Evolutionary conservation across 2,797 vertebrate species (phyloP).

Genomic region (Darevskia nairensis): DNA sequence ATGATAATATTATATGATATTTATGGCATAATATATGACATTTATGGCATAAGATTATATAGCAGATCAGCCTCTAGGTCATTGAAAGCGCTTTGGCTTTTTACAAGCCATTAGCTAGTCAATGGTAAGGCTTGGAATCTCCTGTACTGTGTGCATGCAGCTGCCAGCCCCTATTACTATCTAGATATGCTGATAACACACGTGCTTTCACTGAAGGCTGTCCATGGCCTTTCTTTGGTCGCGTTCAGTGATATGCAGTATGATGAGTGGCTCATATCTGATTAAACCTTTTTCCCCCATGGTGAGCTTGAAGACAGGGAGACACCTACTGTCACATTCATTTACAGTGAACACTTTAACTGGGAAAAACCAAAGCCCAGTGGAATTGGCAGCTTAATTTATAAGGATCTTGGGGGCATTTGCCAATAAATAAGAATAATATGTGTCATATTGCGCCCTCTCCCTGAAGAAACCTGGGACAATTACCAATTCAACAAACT

Average conservation of each 20-base stretch:
- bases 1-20: background rate
- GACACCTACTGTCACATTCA: conserved; percentile 20
- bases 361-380: conserved; percentile 45
- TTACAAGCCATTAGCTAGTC: conserved; percentile 11
- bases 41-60: background rate
- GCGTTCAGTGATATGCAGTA: background rate
- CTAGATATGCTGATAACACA: background rate
- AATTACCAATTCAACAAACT: conserved; percentile 42
- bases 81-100: conserved; percentile 10
- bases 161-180: conserved; percentile 4
- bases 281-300: background rate
- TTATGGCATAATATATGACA: background rate
- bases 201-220: background rate
- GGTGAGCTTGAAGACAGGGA: background rate
- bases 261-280: conserved; percentile 1
- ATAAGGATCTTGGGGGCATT: conserved; percentile 42
- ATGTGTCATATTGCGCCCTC: conserved; percentile 23
- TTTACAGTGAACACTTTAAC: conserved; percentile 47
- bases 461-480: conserved; percentile 51
- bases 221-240: background rate
- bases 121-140: background rate
- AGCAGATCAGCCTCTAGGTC: background rate
- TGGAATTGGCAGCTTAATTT: conserved; percentile 45
- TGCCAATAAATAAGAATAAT: conserved; percentile 44
- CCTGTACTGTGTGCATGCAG: conserved; percentile 7